Evolutionary conservation across 2,888 invertebrate species (phyloP).

Genomic region (Cheilosia impressa): DNA sequence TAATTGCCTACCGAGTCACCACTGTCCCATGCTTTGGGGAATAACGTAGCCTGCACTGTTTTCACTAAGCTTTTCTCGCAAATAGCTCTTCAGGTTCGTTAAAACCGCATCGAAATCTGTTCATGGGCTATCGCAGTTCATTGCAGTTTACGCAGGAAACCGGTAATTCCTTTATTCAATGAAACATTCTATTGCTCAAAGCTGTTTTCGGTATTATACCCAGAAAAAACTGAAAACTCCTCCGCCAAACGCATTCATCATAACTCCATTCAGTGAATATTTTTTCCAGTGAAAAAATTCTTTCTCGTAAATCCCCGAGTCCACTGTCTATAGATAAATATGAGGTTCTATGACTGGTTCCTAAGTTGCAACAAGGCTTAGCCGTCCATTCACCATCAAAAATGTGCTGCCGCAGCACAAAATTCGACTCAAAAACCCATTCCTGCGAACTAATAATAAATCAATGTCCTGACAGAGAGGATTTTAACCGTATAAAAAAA

Average conservation of each 20-base stretch:
- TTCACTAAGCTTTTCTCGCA: too few species aligned
- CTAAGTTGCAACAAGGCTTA: neutral
- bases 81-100: too few species aligned
- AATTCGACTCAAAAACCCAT: slow-evolving; percentile 11
- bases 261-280: neutral
- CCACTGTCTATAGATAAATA: neutral
- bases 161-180: too few species aligned
- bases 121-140: too few species aligned
- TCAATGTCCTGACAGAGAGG: slow-evolving; percentile 57
- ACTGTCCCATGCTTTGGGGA: too few species aligned
- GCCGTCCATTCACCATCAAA: neutral
- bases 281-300: neutral
- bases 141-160: too few species aligned
- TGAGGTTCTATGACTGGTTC: neutral
- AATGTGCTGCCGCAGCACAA: neutral
- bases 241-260: neutral
- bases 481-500: slow-evolving; percentile 54
- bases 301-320: neutral
- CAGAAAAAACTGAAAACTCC: too few species aligned
- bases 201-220: too few species aligned
- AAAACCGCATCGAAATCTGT: too few species aligned
- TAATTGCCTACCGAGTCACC: too few species aligned
- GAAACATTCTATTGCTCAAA: too few species aligned
- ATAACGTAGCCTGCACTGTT: too few species aligned
- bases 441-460: slow-evolving; percentile 55